Conservation (phyloP, 2,113 vertebrate species). For the Sebastes fasciatus region DNA sequence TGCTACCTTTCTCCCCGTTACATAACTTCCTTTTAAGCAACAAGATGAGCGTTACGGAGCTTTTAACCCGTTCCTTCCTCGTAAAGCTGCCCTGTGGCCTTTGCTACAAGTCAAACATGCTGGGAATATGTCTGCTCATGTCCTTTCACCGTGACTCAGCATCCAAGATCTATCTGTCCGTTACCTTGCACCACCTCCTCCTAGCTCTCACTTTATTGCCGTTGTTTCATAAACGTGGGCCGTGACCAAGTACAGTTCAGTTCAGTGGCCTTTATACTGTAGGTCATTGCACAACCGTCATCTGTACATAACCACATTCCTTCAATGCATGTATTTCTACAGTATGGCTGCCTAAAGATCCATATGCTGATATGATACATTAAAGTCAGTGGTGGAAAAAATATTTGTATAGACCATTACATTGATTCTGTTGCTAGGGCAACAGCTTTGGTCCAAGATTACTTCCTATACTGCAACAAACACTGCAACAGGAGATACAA, state of each 20-base stretch:
- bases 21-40: slow-evolving; percentile 23
- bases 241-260: slow-evolving; percentile 19
- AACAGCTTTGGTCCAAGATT: too few species aligned
- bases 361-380: neutral
- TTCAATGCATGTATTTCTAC: neutral
- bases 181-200: slow-evolving; percentile 16
- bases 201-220: slow-evolving; percentile 60
- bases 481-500: too few species aligned
- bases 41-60: slow-evolving; percentile 21
- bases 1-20: slow-evolving; percentile 5
- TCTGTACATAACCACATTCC: neutral
- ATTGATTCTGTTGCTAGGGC: too few species aligned
- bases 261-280: slow-evolving; percentile 27
- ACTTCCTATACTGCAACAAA: too few species aligned
- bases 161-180: slow-evolving; percentile 20
- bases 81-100: slow-evolving; percentile 2
- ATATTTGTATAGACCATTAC: too few species aligned
- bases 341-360: neutral
- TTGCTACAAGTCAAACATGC: slow-evolving; percentile 2
- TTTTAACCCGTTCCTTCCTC: neutral
- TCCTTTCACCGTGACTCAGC: slow-evolving; percentile 57
- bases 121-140: slow-evolving; percentile 53
- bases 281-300: slow-evolving; percentile 50
- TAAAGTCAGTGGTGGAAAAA: neutral
- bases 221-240: slow-evolving; percentile 51